Conservation (phyloP, 2,888 invertebrate genomes). For the Baronia brevicornis region DNA sequence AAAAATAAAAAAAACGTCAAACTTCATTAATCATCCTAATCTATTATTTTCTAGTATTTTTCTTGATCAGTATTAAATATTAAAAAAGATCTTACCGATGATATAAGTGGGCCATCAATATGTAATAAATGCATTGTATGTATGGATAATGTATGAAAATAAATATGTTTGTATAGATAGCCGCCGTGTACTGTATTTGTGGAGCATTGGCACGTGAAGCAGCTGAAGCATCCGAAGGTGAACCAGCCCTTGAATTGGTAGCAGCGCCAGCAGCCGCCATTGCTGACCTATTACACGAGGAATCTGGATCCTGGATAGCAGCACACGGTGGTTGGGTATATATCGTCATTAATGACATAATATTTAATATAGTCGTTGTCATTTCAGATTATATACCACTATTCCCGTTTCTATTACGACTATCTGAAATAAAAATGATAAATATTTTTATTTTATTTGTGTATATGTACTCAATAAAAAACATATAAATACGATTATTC, state of each 20-base stretch:
- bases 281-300: constrained; percentile 84
- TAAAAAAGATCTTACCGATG: not conserved
- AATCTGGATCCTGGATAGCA: constrained; percentile 87
- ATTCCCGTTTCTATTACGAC: too few relatives aligned
- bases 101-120: not conserved
- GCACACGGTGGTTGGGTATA: constrained; percentile 91
- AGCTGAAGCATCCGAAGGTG: constrained; percentile 74
- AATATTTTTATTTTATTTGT: too few relatives aligned
- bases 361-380: too few relatives aligned
- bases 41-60: too few relatives aligned
- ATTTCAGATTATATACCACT: too few relatives aligned
- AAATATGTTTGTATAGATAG: constrained; percentile 49
- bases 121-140: not conserved
- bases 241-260: constrained; percentile 73
- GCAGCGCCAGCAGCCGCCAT: constrained; percentile 81
- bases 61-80: not conserved
- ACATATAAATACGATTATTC: too few relatives aligned
- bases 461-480: too few relatives aligned
- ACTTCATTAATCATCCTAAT: too few relatives aligned
- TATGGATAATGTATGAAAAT: constrained; percentile 1
- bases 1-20: too few relatives aligned
- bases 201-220: constrained; percentile 89
- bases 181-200: constrained; percentile 87
- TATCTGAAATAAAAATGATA: too few relatives aligned
- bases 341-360: too few relatives aligned